phyloP scores from a whole-genome alignment of 2,888 invertebrate genomes.

The Zhengitettix transpicula region DNA sequence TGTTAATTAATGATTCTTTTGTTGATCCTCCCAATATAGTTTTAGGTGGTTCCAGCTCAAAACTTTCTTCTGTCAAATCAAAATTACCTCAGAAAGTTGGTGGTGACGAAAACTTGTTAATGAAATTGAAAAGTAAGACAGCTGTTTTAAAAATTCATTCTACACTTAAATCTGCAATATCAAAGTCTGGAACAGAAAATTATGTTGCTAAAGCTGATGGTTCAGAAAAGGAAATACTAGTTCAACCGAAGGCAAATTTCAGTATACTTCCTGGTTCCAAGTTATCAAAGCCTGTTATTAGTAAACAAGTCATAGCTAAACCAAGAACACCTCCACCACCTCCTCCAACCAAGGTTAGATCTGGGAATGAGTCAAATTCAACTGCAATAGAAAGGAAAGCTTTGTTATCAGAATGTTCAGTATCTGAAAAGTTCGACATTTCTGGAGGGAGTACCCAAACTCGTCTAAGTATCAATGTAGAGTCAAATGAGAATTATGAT shows the following conservation, averaged over 20 bases:
- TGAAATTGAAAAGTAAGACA: conserved; percentile 15
- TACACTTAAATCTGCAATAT: conserved; percentile 3
- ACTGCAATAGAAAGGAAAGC: conserved; percentile 6
- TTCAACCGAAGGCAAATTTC: neutral
- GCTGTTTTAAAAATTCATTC: conserved; percentile 13
- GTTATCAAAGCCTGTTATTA: conserved; percentile 3
- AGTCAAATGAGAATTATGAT: neutral
- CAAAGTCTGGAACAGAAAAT: neutral
- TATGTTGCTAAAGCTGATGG: neutral
- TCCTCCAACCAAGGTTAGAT: conserved; percentile 14
- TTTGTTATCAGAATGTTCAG: conserved; percentile 3
- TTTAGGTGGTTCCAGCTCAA: conserved; percentile 12
- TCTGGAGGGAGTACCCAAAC: neutral
- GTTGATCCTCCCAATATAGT: conserved; percentile 13
- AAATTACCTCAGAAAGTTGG: conserved; percentile 3
- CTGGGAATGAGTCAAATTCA: neutral
- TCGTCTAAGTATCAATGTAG: neutral
- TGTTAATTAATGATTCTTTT: conserved; percentile 5
- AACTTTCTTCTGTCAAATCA: conserved; percentile 4
- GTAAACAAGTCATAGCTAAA: conserved; percentile 14
- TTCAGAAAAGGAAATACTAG: conserved; percentile 4
- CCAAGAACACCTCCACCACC: conserved; percentile 21
- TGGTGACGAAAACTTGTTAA: conserved; percentile 12
- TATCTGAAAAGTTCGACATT: neutral
- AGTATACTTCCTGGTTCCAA: neutral